Conservation (phyloP, 1,140 invertebrate species). For the Drosophila malerkotliana region DNA sequence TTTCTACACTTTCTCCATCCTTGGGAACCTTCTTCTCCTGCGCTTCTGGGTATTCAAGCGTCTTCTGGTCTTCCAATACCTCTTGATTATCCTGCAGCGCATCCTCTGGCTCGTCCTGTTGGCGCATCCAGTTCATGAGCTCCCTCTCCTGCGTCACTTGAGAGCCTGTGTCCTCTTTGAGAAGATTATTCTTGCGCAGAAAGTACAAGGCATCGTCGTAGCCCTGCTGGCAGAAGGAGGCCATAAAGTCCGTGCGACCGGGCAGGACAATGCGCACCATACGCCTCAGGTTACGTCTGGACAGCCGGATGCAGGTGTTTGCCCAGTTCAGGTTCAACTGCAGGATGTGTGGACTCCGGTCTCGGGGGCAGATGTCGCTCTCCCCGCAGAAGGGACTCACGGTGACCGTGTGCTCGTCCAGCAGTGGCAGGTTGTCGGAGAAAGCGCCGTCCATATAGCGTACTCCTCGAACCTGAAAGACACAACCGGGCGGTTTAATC, state of each 20-base stretch:
- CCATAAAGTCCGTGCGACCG: constrained; percentile 94
- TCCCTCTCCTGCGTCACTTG: neutral
- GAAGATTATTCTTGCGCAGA: constrained; percentile 94
- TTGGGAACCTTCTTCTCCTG: neutral
- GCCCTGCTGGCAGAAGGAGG: constrained; percentile 98
- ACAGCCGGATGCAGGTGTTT: constrained; percentile 97
- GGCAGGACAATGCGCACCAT: constrained; percentile 96
- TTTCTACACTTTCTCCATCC: neutral
- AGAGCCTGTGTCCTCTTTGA: constrained; percentile 88
- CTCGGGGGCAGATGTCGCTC: constrained; percentile 98
- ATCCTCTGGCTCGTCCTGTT: constrained; percentile 83
- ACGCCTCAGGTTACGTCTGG: constrained; percentile 95
- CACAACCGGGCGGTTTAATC: neutral
- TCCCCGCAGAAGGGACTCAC: constrained; percentile 99
- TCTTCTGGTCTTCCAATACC: no score
- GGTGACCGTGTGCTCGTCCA: constrained; percentile 98
- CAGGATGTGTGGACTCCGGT: constrained; percentile 92
- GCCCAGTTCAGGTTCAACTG: constrained; percentile 91
- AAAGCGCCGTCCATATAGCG: constrained; percentile 98
- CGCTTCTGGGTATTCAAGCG: neutral
- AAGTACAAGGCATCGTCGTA: constrained; percentile 98
- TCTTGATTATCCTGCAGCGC: constrained; percentile 84
- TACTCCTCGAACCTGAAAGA: constrained; percentile 89
- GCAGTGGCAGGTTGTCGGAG: constrained; percentile 96
- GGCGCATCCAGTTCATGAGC: constrained; percentile 13